These are phyloP conservation scores for Lasioglossum morio DNA, from an alignment of 2,888 invertebrate genomes.

Conservation along the genomic window DNA sequence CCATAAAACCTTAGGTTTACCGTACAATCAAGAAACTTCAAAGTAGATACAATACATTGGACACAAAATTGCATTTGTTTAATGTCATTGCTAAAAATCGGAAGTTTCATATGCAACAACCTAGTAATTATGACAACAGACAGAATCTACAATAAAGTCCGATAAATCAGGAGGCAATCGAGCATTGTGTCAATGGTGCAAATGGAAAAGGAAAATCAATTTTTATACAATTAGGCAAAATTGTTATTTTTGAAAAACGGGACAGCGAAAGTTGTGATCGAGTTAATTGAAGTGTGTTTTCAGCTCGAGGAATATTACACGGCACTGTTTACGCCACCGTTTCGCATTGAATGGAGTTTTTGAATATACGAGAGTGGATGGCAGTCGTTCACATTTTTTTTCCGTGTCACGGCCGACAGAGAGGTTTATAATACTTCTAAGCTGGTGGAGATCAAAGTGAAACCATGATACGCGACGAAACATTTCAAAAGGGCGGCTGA, in stretches of 20 bases:
- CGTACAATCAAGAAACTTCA: no score
- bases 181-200: neutral
- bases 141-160: neutral
- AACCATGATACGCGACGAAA: neutral
- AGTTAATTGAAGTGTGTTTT: neutral
- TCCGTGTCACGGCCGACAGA: constrained; percentile 4
- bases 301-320: neutral
- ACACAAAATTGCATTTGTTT: no score
- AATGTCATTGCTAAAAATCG: no score
- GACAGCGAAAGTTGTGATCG: neutral
- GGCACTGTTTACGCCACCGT: neutral
- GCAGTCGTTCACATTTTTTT: neutral
- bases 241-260: neutral
- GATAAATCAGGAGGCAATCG: neutral
- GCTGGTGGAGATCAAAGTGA: constrained; percentile 3
- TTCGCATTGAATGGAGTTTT: neutral
- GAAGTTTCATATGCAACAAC: no score
- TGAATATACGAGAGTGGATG: neutral
- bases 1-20: no score
- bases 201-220: neutral
- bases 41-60: no score
- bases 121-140: no score
- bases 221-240: neutral
- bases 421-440: constrained; percentile 5
- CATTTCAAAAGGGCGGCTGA: neutral